phyloP scores from a whole-genome alignment of 1,140 invertebrate genomes.

The Aphis craccivora region DNA sequence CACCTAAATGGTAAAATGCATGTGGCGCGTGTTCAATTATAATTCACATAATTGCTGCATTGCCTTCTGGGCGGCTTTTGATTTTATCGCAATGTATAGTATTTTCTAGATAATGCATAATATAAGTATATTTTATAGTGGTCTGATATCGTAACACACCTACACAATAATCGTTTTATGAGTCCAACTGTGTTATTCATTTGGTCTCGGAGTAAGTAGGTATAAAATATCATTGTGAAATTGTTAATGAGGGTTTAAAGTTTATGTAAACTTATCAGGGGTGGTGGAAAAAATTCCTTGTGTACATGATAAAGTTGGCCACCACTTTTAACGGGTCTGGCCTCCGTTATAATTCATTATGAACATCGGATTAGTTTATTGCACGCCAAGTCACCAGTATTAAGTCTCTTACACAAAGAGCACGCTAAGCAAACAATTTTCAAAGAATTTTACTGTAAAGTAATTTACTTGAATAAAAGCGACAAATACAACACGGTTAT shows the following conservation, averaged over 20 bases:
- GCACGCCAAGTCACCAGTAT: slow-evolving; percentile 17
- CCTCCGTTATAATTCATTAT: background rate
- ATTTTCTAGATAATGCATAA: background rate
- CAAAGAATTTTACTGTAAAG: background rate
- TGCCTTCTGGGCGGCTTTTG: background rate
- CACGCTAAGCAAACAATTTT: slow-evolving; percentile 34
- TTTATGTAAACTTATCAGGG: background rate
- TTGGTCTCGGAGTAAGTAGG: background rate
- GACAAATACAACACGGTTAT: slow-evolving; percentile 31
- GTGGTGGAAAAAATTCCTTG: background rate
- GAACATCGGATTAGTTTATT: slow-evolving; percentile 39
- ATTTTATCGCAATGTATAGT: background rate
- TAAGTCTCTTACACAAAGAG: background rate
- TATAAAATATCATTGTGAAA: background rate
- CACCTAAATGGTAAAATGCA: background rate
- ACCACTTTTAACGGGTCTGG: background rate
- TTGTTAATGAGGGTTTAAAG: slow-evolving; percentile 13
- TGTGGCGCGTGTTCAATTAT: slow-evolving; percentile 23
- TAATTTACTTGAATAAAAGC: slow-evolving; percentile 29
- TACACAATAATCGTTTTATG: too few species aligned
- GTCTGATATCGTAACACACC: background rate
- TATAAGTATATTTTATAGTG: background rate
- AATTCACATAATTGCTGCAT: background rate
- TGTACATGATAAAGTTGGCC: background rate
- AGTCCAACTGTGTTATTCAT: background rate